These are phyloP conservation scores for Danio albolineatus DNA, from an alignment of 2,797 vertebrate genomes.

Conservation along the genomic window DNA sequence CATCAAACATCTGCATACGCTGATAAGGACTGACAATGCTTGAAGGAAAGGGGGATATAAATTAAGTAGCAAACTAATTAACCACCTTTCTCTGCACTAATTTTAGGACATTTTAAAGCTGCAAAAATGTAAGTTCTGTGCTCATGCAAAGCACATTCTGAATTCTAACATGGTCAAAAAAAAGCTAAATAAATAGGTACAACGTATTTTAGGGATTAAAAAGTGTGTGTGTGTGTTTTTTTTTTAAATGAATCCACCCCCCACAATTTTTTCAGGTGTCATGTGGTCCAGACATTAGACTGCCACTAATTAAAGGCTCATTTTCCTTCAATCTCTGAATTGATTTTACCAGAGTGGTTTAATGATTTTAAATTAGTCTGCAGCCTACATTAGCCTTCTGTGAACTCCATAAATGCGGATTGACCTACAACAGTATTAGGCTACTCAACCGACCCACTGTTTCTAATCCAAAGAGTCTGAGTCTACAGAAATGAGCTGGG, in stretches of 20 bases:
- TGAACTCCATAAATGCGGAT: conserved; percentile 48
- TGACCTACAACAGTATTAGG: conserved; percentile 41
- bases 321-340: conserved; percentile 35
- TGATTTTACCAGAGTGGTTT: conserved; percentile 49
- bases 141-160: background rate
- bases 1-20: background rate
- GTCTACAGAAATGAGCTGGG: background rate
- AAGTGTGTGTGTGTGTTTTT: too few relatives aligned
- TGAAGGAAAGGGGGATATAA: background rate
- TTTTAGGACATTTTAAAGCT: background rate
- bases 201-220: background rate
- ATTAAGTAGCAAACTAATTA: background rate
- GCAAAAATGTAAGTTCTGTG: background rate
- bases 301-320: conserved; percentile 40
- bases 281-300: conserved; percentile 25
- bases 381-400: conserved; percentile 42
- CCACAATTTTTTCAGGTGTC: background rate
- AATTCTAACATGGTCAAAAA: background rate
- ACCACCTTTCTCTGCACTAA: background rate
- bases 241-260: background rate
- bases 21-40: background rate
- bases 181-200: background rate
- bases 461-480: conserved; percentile 44
- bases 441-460: conserved; percentile 7
- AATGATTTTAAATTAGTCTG: conserved; percentile 49